phyloP scores from a whole-genome alignment of 2,888 invertebrate species.

The Meteorus cinctellus region DNA sequence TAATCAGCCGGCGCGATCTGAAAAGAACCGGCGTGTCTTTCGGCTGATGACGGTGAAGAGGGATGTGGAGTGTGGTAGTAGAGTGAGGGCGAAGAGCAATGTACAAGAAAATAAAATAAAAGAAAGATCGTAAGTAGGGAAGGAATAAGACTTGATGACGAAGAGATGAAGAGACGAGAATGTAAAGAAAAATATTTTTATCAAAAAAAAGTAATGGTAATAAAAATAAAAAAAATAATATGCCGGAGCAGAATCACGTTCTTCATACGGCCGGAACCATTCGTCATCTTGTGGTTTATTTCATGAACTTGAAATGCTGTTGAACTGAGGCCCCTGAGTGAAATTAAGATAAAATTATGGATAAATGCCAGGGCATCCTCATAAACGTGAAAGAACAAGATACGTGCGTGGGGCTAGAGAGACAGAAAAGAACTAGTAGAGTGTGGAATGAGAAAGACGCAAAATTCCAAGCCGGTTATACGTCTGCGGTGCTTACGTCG shows the following conservation, averaged over 20 bases:
- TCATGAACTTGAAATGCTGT: slow-evolving; percentile 57
- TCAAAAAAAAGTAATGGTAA: slow-evolving; percentile 30
- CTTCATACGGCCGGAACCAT: slow-evolving; percentile 58
- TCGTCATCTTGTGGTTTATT: slow-evolving; percentile 59
- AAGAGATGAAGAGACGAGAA: slow-evolving; percentile 39
- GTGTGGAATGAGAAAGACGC: slow-evolving; percentile 21
- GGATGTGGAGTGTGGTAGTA: slow-evolving; percentile 37
- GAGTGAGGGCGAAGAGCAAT: slow-evolving; percentile 38
- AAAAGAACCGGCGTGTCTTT: slow-evolving; percentile 56
- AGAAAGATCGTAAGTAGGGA: background rate
- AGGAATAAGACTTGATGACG: slow-evolving; percentile 2
- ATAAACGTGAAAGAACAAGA: slow-evolving; percentile 47
- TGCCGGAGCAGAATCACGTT: slow-evolving; percentile 56
- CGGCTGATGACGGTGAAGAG: slow-evolving; percentile 46
- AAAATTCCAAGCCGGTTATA: slow-evolving; percentile 42
- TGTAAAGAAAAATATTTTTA: slow-evolving; percentile 13
- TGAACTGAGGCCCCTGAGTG: slow-evolving; percentile 47
- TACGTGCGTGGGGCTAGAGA: slow-evolving; percentile 5
- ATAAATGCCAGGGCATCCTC: slow-evolving; percentile 55
- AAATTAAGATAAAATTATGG: slow-evolving; percentile 60
- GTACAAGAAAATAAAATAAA: slow-evolving; percentile 26
- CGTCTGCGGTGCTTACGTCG: slow-evolving; percentile 44
- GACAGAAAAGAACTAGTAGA: slow-evolving; percentile 17
- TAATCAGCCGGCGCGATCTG: slow-evolving; percentile 64
- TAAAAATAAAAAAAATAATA: slow-evolving; percentile 9